These are phyloP conservation scores for Gadus macrocephalus DNA, from an alignment of 2,113 vertebrate genomes.

Conservation along the genomic window DNA sequence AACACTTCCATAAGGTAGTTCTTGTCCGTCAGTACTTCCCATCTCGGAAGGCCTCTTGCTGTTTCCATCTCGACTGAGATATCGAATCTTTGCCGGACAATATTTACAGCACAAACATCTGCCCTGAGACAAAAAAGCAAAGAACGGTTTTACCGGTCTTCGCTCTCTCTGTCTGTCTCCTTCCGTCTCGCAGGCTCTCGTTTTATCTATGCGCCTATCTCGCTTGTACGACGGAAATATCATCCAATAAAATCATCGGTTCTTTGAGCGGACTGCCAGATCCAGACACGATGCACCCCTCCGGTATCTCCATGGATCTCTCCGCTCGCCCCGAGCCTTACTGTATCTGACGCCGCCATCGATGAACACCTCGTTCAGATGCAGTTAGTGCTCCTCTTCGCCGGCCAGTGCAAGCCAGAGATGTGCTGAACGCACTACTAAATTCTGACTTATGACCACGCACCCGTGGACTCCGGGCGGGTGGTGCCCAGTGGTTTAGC, in stretches of 20 bases:
- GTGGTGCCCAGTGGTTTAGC: too few relatives aligned
- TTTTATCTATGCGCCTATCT: conserved; percentile 25
- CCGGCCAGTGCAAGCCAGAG: conserved; percentile 55
- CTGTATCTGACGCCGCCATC: conserved; percentile 68
- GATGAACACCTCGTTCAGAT: conserved; percentile 71
- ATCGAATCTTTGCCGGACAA: too few relatives aligned
- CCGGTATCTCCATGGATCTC: conserved; percentile 4
- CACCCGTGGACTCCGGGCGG: too few relatives aligned
- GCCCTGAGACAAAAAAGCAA: too few relatives aligned
- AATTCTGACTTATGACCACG: conserved; percentile 16
- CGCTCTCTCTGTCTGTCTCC: conserved; percentile 26
- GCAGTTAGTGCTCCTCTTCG: conserved; percentile 55
- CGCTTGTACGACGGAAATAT: conserved; percentile 42
- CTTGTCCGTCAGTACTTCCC: too few relatives aligned
- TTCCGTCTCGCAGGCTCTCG: conserved; percentile 19
- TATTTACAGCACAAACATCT: too few relatives aligned
- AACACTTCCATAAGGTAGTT: too few relatives aligned
- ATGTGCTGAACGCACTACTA: conserved; percentile 38
- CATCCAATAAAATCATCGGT: conserved; percentile 45
- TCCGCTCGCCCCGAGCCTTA: conserved; percentile 51
- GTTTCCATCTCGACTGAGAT: too few relatives aligned
- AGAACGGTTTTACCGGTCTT: too few relatives aligned
- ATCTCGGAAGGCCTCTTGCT: too few relatives aligned
- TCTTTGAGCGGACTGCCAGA: conserved; percentile 25
- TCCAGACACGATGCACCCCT: background rate